A percentile compares a stretch with the other conserved stretches of the same genome.
Evolutionary conservation across 1,140 invertebrate species (phyloP).

Genomic region (Harlomillsia oculata): DNA sequence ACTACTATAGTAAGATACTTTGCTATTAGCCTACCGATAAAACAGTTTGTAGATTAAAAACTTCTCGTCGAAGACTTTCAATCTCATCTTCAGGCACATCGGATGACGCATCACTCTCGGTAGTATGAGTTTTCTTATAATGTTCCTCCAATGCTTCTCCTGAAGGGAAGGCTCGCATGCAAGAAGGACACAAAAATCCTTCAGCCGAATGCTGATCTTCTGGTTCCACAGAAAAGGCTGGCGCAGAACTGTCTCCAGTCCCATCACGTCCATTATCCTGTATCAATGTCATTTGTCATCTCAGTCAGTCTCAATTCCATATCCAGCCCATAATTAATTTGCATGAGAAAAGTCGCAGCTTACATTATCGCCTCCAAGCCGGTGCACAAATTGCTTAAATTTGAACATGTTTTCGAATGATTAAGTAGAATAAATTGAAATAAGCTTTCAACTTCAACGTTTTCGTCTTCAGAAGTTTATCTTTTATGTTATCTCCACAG

Average conservation of each 20-base stretch:
- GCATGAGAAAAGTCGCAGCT: too few relatives aligned
- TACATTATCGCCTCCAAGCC: too few relatives aligned
- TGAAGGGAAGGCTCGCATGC: conserved; percentile 32
- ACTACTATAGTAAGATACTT: not conserved
- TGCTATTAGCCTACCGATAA: conserved; percentile 2
- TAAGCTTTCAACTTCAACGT: too few relatives aligned
- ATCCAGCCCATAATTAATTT: not conserved
- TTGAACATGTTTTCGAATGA: too few relatives aligned
- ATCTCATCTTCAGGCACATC: not conserved
- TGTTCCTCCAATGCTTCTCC: conserved; percentile 28
- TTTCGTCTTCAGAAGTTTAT: too few relatives aligned
- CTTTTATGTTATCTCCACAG: too few relatives aligned
- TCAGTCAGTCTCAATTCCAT: conserved; percentile 3
- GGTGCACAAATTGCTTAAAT: conserved; percentile 29
- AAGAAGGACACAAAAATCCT: conserved; percentile 31
- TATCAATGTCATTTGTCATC: not conserved
- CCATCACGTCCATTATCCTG: conserved; percentile 13
- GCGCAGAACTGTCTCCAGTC: conserved; percentile 10
- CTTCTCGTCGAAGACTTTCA: conserved; percentile 12
- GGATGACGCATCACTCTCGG: not conserved
- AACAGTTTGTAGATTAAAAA: conserved; percentile 4
- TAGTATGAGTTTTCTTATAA: conserved; percentile 23
- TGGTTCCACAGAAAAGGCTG: not conserved
- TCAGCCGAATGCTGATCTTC: conserved; percentile 31
- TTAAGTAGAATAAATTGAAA: too few relatives aligned